Base-by-base conservation (phyloP, 2,888 invertebrate genomes). In the Morinoia aosen region DNA sequence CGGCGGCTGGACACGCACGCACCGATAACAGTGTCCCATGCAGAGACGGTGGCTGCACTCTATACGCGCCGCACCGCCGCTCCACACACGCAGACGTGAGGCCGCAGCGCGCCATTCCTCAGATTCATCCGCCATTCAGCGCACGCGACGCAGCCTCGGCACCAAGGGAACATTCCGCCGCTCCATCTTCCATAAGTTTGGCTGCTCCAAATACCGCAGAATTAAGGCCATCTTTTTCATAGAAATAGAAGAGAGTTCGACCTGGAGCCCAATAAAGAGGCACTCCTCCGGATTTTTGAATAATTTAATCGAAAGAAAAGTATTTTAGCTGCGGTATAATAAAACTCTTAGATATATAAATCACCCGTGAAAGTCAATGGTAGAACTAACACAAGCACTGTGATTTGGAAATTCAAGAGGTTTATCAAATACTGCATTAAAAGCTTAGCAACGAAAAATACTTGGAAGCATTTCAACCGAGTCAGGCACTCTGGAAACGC, bases 121-220 rank as follows among this genome's bases (percentile, higher is more conserved):
- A 16, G 76, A 76, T 76, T 33, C 76, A 76, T 76, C 76, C 76
- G 25, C 76, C 19, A 76, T 76, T 76, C 76, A 76, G 8, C 19
- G 76, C 76, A 76, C 76, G 76, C 76, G 25, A 33, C 76, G 25
- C 76, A 0, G 76, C 76, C 76, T 76, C 25, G 76, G 25, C 76
- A 33, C 33, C 76, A 33, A 33, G 76, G 76, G 76, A 76, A 33
- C 76, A 76, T 76, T 76, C 76, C 33, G 76, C 25, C 19, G 76
- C 76, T 19, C 76, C 76, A 76, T 76, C 76, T 76, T 76, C 76
- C 76, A 76, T 76, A 76, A 76, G 25, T 76, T 76, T 76, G 76
- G 76, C 76, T 76, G 76, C 76, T 76, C 76, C 76, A 76, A 76
- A 76, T 76, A 76, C 76, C 76, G 76, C 76, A 76, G 76, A 76